Conservation (phyloP, 1,140 invertebrate genomes). For the Trichonephila clavata region DNA sequence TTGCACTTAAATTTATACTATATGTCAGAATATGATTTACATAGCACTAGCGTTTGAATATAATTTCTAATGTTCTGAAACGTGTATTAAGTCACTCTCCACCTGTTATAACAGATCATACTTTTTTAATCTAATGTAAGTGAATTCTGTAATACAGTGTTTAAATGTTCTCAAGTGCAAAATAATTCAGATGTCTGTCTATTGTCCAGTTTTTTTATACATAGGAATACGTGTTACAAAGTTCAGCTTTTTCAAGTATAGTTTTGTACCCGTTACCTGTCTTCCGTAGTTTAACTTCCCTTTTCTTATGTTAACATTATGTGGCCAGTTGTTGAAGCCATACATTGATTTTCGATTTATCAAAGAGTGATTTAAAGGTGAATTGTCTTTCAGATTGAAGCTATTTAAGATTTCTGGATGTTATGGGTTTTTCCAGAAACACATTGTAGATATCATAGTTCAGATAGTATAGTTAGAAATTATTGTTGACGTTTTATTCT, state of each 20-base stretch:
- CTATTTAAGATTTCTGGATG: neutral
- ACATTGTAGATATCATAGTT: neutral
- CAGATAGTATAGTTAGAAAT: neutral
- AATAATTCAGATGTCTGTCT: conserved; percentile 57
- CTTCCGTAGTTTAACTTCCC: conserved; percentile 50
- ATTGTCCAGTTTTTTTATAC: conserved; percentile 70
- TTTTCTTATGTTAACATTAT: conserved; percentile 34
- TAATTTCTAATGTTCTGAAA: conserved; percentile 19
- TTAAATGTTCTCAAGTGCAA: conserved; percentile 71
- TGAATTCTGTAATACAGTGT: conserved; percentile 61
- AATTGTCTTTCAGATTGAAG: neutral
- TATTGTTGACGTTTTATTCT: neutral
- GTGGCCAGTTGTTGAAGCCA: conserved; percentile 63
- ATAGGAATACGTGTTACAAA: conserved; percentile 61
- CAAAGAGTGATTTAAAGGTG: conserved; percentile 74
- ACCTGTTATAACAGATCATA: conserved; percentile 18
- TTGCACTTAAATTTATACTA: neutral
- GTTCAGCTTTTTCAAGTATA: conserved; percentile 65
- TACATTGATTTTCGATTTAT: conserved; percentile 40
- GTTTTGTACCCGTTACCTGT: conserved; percentile 63
- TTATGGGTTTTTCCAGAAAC: neutral
- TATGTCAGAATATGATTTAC: neutral
- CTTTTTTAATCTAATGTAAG: conserved; percentile 49
- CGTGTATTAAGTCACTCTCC: conserved; percentile 27
- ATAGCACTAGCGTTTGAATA: neutral